Evolutionary conservation across 2,888 invertebrate genomes (phyloP), one percentile per base, ranked within the genome.

Genomic region (Yponomeuta evonymella): DNA sequence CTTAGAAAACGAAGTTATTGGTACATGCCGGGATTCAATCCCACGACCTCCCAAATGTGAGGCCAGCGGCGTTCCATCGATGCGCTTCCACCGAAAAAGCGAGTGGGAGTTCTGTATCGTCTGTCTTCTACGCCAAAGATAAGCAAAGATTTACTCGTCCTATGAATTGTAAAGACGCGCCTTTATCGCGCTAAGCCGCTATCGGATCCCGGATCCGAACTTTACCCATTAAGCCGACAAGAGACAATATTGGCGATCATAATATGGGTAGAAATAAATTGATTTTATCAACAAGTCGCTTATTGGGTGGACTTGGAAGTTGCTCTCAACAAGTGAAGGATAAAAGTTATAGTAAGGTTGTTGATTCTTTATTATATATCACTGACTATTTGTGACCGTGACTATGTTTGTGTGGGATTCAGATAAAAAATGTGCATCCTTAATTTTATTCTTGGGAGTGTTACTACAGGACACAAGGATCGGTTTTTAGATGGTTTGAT

Each of bases 161-260:
- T 58, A 58, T 58, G 51, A 58, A 58, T 58, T 58, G 51, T 58
- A 58, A 58, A 58, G 51, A 58, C 51, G 51, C 51, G 51, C 51
- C 15, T 58, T 58, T 58, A 58, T 58, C 51, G 51, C 58, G 67
- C 48, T 73, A 73, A 75, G 73, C 69, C 71, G 67, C 70, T 62
- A 71, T 69, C 71, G 67, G 75, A 72, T 72, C 70, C 67, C 72
- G 71, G 74, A 75, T 79, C 76, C 73, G 70, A 79, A 79, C 77
- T 79, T 79, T 78, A 73, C 75, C 75, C 77, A 78, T 79, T 78
- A 74, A 74, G 66, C 71, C 15, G 10, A 64, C 36, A n/a, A 72
- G 68, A 67, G 63, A 70, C 66, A 70, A 66, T 70, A 70, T 68
- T 70, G 64, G 12, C 51, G 51, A 15, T 58, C 51, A 58, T 58